phyloP scores from a whole-genome alignment of 2,113 vertebrate species.

The Athene cunicularia region DNA sequence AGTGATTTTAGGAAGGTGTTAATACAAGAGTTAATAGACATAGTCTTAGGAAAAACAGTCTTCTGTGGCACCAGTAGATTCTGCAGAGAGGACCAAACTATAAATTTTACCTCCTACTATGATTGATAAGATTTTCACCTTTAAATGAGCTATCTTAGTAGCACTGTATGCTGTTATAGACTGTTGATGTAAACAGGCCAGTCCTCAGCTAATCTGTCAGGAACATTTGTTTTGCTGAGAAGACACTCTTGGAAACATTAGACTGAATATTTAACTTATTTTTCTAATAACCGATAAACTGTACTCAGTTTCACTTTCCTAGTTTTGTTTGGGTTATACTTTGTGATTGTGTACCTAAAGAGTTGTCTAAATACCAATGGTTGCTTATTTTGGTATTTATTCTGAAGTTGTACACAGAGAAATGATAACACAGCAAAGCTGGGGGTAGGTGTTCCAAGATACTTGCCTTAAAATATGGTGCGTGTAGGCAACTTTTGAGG shows the following conservation, averaged over 20 bases:
- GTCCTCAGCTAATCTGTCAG: not conserved
- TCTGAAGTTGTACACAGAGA: not conserved
- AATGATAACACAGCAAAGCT: not conserved
- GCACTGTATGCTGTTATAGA: not conserved
- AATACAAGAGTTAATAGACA: not conserved
- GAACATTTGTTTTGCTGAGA: not conserved
- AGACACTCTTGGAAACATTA: not conserved
- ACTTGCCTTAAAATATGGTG: not conserved
- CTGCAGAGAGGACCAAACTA: not conserved
- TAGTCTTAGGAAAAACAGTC: not conserved
- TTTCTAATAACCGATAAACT: not conserved
- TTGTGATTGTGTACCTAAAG: not conserved
- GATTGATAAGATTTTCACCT: not conserved
- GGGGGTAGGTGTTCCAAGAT: not conserved
- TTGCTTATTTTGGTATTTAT: not conserved
- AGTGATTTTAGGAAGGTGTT: not conserved
- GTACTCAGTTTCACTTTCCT: not conserved
- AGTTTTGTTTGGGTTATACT: not conserved
- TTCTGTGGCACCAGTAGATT: not conserved
- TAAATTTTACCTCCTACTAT: not conserved
- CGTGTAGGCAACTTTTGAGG: not conserved
- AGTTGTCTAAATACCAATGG: not conserved
- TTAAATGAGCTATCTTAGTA: not conserved
- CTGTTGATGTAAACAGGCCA: not conserved
- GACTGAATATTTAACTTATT: not conserved